Evolutionary conservation across 92 coral and sea anemone genomes (phyloP), one percentile per base, ranked within the genome.

Genomic region (Parazoanthus swiftii): DNA sequence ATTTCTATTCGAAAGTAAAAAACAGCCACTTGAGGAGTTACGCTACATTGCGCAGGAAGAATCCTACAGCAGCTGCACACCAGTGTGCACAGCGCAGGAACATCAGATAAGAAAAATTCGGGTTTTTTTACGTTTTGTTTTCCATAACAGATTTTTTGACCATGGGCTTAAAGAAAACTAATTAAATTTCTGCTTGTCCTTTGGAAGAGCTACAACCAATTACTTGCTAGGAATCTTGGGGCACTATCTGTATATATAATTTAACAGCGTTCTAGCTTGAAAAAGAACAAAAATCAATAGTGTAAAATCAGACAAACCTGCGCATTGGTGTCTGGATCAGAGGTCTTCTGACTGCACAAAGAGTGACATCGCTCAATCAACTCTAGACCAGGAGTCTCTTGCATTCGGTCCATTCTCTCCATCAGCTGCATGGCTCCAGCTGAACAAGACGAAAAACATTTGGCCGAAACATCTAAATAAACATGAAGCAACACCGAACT

Each of bases 361-460:
- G 39, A 75, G 14, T 91, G 81, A 43, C 90, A 68, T 25, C 90
- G 86, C 67, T 92, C 93, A 36, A 95, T 86, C 56, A 91, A 74
- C 8, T 71, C 36, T 68, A 93, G 67, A 15, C 72, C 79, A 14
- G 90, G 89, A 0, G 89, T 63, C 33, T 86, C 87, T 42, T 84
- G 89, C 63, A 87, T 72, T 50, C 93, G 86, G 82, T 88, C 75
- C 71, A 95, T 50, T 73, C 88, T 92, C 79, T 90, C 91, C 68
- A 95, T 81, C 75, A 93, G 26, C 21, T 91, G 91, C 93, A 92
- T 93, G 10, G 95, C 98, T 86, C 88, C 94, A 39, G 88, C 98
- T 94, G 36, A 36, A 26, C 1, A 23, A 58, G 39, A 35, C 43
- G 66, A 65, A 7, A 39, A 20, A 65, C 42, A 74, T 5, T 44